Base-by-base conservation (phyloP, 2,113 vertebrate species). In the Ailurus styani region DNA sequence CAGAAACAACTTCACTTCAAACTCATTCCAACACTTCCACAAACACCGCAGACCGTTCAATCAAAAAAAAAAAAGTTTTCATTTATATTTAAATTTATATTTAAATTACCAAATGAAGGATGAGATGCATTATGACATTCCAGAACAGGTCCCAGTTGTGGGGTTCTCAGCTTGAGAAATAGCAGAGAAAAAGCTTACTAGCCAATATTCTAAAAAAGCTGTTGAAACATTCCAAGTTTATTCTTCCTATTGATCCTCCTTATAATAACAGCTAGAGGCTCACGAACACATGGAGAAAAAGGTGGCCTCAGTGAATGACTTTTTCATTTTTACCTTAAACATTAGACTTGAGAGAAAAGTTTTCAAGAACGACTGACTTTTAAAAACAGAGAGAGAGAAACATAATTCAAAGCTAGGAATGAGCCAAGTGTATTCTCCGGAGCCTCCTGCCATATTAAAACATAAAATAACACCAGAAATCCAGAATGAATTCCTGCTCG, bases 51-150 rank as follows among this genome's bases (percentile, higher is more conserved):
- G 2, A 20, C 1, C 31, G 40, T 31, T 57, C 14, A 66, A 42
- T 12, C 0, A 34, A 42, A 34, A 42, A 13, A 37, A 62, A 60
- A 62, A 40, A 5, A 55, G 64, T 15, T 52, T 12, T 82, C 40
- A 18, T 25, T n/a, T n/a, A n/a, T n/a, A n/a, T n/a, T n/a, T n/a
- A n/a, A n/a, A n/a, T 14, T 64, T 85, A 54, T 64, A 45, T 42
- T 94, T 37, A 70, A 52, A 52, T 47, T 34, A 92, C 9, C 75
- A 75, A 94, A 54, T 8, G 87, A 93, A 97, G 96, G 91, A 31
- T 78, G 57, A 91, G 83, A n/a, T 23, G 15, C 77, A 78, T 11
- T 37, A 81, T 54, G 31, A 70, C 37, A 31, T 86, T 62, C 45
- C 91, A 88, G 50, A 81, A 79, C 6, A 54, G n/a, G 18, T 29